A percentile compares a stretch with the other conserved stretches of the same genome.
phyloP scores from a whole-genome alignment of 2,888 invertebrate species.

The Cephus pulcher region DNA sequence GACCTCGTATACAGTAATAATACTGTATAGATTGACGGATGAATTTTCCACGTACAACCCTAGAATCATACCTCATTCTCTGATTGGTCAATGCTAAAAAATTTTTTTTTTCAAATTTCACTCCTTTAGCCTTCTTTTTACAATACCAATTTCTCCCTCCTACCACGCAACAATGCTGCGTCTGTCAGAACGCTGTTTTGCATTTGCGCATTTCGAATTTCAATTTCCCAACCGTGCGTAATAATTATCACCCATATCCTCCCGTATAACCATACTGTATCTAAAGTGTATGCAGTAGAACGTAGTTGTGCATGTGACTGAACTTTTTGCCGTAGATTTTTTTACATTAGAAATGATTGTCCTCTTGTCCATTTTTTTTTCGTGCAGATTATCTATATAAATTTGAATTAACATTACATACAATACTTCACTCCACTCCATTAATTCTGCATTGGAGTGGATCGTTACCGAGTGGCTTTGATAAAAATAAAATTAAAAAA shows the following conservation, averaged over 20 bases:
- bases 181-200: background rate
- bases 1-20: background rate
- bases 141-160: too few relatives aligned
- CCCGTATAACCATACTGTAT: background rate
- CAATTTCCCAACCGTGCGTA: background rate
- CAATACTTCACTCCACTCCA: background rate
- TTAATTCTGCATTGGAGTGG: background rate
- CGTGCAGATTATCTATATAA: background rate
- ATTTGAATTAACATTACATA: background rate
- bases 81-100: background rate
- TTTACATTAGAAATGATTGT: background rate
- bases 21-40: background rate
- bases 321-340: constrained; percentile 1
- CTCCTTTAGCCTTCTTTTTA: background rate
- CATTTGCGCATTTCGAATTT: background rate
- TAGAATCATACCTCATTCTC: background rate
- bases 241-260: background rate
- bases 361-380: background rate
- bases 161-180: background rate
- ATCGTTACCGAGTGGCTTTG: background rate
- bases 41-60: background rate
- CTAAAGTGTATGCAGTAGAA: background rate
- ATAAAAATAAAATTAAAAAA: background rate
- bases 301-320: constrained; percentile 18
- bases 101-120: background rate